Conservation (phyloP, 2,888 invertebrate genomes). For the Podabrus alpinus region DNA sequence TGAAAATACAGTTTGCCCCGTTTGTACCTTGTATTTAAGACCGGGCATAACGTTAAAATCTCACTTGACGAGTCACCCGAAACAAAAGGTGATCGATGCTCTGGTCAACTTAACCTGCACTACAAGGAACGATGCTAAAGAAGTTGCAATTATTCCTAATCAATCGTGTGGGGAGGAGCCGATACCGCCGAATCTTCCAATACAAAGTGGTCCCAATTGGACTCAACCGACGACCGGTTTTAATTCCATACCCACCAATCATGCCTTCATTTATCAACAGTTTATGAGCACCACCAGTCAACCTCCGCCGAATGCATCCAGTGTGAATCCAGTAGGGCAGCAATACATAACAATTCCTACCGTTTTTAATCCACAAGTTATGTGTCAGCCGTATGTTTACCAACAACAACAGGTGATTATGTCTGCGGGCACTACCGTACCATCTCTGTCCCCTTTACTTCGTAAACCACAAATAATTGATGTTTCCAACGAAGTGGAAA, state of each 20-base stretch:
- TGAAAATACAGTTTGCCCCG: conserved; percentile 68
- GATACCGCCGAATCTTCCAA: neutral
- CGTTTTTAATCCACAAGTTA: conserved; percentile 55
- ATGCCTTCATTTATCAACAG: conserved; percentile 61
- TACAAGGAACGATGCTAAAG: conserved; percentile 34
- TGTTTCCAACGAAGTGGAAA: conserved; percentile 14
- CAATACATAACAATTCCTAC: conserved; percentile 60
- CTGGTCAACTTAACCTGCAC: conserved; percentile 53
- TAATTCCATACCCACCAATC: conserved; percentile 44
- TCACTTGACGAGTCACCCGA: conserved; percentile 84
- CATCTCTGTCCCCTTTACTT: conserved; percentile 41
- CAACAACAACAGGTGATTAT: conserved; percentile 61
- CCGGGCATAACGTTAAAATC: conserved; percentile 81
- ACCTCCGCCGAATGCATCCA: conserved; percentile 42
- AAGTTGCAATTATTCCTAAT: conserved; percentile 21
- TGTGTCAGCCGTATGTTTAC: conserved; percentile 57
- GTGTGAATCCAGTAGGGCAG: conserved; percentile 59
- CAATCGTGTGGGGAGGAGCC: neutral
- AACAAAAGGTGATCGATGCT: conserved; percentile 86
- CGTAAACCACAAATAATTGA: conserved; percentile 35
- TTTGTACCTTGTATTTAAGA: conserved; percentile 81
- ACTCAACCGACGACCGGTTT: conserved; percentile 14
- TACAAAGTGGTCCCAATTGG: conserved; percentile 2
- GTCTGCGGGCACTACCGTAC: conserved; percentile 55
- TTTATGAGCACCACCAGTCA: conserved; percentile 58